phyloP scores from a whole-genome alignment of 2,797 vertebrate genomes.

The Fistularia tabacaria region DNA sequence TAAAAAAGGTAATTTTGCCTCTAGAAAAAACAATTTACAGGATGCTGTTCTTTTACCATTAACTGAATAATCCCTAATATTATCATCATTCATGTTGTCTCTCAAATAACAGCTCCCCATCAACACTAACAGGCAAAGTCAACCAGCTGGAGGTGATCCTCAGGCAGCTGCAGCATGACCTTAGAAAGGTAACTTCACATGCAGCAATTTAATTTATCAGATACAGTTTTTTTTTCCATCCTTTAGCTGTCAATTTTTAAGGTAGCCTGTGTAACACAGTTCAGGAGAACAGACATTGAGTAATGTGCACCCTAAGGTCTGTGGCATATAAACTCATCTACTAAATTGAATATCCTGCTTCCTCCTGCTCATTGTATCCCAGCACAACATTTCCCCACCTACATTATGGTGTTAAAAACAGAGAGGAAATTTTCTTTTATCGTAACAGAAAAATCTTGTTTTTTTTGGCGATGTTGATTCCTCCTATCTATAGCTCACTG shows the following conservation, averaged over 20 bases:
- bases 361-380: slow-evolving; percentile 58
- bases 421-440: slow-evolving; percentile 54
- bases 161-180: slow-evolving; percentile 90
- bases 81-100: neutral
- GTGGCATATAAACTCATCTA: slow-evolving; percentile 56
- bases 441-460: slow-evolving; percentile 37
- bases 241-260: slow-evolving; percentile 6
- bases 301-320: slow-evolving; percentile 48
- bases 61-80: neutral
- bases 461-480: slow-evolving; percentile 44
- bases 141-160: slow-evolving; percentile 96
- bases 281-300: slow-evolving; percentile 34
- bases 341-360: slow-evolving; percentile 69
- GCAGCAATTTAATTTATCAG: neutral
- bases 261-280: slow-evolving; percentile 35
- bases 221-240: slow-evolving; percentile 1
- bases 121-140: slow-evolving; percentile 93
- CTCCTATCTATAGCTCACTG: slow-evolving; percentile 37
- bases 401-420: slow-evolving; percentile 52
- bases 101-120: slow-evolving; percentile 73
- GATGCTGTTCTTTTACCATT: neutral
- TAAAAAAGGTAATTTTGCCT: no score
- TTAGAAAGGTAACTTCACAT: slow-evolving; percentile 82
- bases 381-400: slow-evolving; percentile 42
- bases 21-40: no score